Evolutionary conservation across 2,888 invertebrate genomes (phyloP).

Genomic region (Heteropelma amictum): DNA sequence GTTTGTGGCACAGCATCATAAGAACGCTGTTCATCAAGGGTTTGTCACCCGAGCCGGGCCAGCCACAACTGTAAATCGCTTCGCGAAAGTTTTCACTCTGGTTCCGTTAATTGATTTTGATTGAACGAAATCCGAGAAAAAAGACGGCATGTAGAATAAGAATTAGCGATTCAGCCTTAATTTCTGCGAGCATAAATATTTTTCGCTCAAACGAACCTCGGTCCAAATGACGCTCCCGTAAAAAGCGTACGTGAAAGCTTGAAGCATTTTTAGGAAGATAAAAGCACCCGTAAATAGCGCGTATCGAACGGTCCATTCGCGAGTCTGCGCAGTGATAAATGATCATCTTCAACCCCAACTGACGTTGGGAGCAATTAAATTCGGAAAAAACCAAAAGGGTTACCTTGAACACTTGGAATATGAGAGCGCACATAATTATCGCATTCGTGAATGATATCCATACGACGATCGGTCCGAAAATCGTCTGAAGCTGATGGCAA

Average conservation of each 20-base stretch:
- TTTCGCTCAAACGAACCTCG: slow-evolving; percentile 36
- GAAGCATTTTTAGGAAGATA: slow-evolving; percentile 47
- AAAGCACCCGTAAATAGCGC: slow-evolving; percentile 42
- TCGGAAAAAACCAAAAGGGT: too few relatives aligned
- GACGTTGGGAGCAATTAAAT: too few relatives aligned
- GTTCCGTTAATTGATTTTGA: not conserved
- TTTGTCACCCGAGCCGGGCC: slow-evolving; percentile 56
- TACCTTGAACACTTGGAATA: slow-evolving; percentile 54
- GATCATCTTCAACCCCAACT: too few relatives aligned
- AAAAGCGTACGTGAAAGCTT: slow-evolving; percentile 56
- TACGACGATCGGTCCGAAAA: slow-evolving; percentile 52
- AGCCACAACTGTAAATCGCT: slow-evolving; percentile 60
- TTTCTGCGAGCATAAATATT: not conserved
- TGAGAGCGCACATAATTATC: slow-evolving; percentile 51
- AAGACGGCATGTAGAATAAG: not conserved
- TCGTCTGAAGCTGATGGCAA: slow-evolving; percentile 40
- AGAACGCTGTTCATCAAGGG: slow-evolving; percentile 56
- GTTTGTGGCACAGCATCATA: slow-evolving; percentile 60
- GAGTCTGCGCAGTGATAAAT: too few relatives aligned
- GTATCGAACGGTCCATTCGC: slow-evolving; percentile 38
- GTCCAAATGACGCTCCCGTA: slow-evolving; percentile 46
- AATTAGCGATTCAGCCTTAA: not conserved
- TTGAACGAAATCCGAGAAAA: not conserved
- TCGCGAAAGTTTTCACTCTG: slow-evolving; percentile 61
- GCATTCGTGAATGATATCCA: slow-evolving; percentile 50